Evolutionary conservation across 1,140 invertebrate genomes (phyloP), one percentile per base, ranked within the genome.

Genomic region (Chironomus striatipennis): DNA sequence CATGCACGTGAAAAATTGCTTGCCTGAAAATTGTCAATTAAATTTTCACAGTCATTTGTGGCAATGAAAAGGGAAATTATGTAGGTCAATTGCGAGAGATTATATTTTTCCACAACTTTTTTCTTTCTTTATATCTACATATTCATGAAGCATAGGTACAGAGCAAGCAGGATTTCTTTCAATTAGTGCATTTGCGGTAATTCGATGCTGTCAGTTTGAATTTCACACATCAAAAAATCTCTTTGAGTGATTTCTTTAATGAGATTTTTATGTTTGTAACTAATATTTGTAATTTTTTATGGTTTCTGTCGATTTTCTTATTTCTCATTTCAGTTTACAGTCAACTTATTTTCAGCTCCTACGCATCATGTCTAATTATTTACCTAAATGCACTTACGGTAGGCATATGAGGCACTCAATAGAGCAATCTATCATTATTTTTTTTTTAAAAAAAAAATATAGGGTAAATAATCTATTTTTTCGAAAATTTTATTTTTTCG

Each of bases 61-160:
- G n/a, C 47, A 57, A 57, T 57, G 47, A 57, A 57, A 57, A 57
- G 47, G 47, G 15, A 57, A 57, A 57, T 57, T n/a, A 57, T n/a
- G 47, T 57, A n/a, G 47, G 47, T 57, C 47, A 57, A 57, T 57
- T 57, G n/a, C 47, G n/a, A 34, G n/a, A 34, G 24, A 34, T 34
- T 34, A 34, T 34, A 34, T 34, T 34, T 34, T 2, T 34, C 5
- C 24, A 34, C 24, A 34, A 34, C 24, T 34, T n/a, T n/a, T n/a
- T n/a, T n/a, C n/a, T n/a, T n/a, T n/a, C n/a, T n/a, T n/a, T n/a
- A n/a, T n/a, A n/a, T n/a, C n/a, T 8, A 47, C 43, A 47, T 47
- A 15, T 12, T 15, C 9, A 12, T 47, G 43, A 9, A 47, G 8
- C 2, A 8, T 47, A 47, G 9, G 12, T 15, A 57, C 47, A 57